Evolutionary conservation across 2,888 invertebrate genomes (phyloP).

Genomic region (Yponomeuta evonymella): DNA sequence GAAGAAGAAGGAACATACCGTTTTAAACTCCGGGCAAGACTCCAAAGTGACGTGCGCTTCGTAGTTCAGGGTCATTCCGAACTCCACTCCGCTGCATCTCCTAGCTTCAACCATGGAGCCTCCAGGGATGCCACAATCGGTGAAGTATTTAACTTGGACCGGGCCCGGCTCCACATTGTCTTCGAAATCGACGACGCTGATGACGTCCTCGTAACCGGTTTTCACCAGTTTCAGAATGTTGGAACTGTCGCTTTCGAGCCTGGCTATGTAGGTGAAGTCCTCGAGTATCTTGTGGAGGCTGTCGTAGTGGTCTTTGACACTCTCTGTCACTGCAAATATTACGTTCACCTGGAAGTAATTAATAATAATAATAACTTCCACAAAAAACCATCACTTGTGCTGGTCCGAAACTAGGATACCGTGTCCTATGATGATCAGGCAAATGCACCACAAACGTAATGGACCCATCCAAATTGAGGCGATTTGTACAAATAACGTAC

Average conservation of each 20-base stretch:
- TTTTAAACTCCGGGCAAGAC: conserved; percentile 71
- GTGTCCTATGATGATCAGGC: too few relatives aligned
- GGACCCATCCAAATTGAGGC: too few relatives aligned
- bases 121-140: conserved; percentile 79
- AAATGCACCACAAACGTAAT: too few relatives aligned
- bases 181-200: conserved; percentile 77
- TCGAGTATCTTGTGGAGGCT: conserved; percentile 81
- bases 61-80: conserved; percentile 79
- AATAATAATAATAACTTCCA: too few relatives aligned
- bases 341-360: conserved; percentile 79
- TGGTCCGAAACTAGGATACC: too few relatives aligned
- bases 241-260: conserved; percentile 86
- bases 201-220: conserved; percentile 86
- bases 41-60: conserved; percentile 77
- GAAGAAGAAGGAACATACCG: conserved; percentile 35
- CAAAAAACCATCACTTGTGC: too few relatives aligned
- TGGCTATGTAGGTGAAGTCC: conserved; percentile 85
- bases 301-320: conserved; percentile 80
- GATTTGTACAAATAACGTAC: too few relatives aligned
- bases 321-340: conserved; percentile 89
- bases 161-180: conserved; percentile 77
- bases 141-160: conserved; percentile 81
- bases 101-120: conserved; percentile 62
- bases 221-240: conserved; percentile 91
- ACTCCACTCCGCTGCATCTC: conserved; percentile 77